These are phyloP conservation scores for Pipistrellus kuhlii DNA, from an alignment of 2,797 vertebrate genomes.

Conservation along the genomic window DNA sequence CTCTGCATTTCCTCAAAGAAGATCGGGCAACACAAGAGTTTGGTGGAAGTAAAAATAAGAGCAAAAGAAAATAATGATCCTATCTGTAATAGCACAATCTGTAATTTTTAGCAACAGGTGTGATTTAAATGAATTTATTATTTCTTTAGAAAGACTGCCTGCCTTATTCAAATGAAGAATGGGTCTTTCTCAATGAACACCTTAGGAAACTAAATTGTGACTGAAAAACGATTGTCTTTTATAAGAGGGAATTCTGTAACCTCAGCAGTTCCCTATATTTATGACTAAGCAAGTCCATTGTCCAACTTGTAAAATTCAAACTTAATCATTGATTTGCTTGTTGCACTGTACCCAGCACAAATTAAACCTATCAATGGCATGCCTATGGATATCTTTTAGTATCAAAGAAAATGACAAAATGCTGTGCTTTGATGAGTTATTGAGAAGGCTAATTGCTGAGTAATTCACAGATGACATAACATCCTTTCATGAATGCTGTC, in stretches of 20 bases:
- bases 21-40: neutral
- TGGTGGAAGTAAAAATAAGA: neutral
- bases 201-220: neutral
- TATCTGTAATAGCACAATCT: neutral
- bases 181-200: neutral
- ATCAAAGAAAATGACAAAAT: slow-evolving; percentile 86
- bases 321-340: slow-evolving; percentile 67
- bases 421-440: slow-evolving; percentile 82
- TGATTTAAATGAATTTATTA: neutral
- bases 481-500: slow-evolving; percentile 83
- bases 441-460: slow-evolving; percentile 82
- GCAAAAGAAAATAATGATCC: neutral
- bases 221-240: slow-evolving; percentile 22
- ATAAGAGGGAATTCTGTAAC: neutral
- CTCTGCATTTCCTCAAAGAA: neutral
- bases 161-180: neutral
- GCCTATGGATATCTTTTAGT: slow-evolving; percentile 82
- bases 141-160: neutral
- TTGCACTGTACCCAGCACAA: slow-evolving; percentile 79
- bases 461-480: slow-evolving; percentile 85
- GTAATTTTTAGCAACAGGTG: neutral
- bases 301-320: slow-evolving; percentile 67
- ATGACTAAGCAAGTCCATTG: neutral
- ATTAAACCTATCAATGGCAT: slow-evolving; percentile 84
- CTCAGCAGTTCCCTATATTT: neutral